Evolutionary conservation across 2,888 invertebrate genomes (phyloP), one percentile per base, ranked within the genome.

Genomic region (Ophraella communa): DNA sequence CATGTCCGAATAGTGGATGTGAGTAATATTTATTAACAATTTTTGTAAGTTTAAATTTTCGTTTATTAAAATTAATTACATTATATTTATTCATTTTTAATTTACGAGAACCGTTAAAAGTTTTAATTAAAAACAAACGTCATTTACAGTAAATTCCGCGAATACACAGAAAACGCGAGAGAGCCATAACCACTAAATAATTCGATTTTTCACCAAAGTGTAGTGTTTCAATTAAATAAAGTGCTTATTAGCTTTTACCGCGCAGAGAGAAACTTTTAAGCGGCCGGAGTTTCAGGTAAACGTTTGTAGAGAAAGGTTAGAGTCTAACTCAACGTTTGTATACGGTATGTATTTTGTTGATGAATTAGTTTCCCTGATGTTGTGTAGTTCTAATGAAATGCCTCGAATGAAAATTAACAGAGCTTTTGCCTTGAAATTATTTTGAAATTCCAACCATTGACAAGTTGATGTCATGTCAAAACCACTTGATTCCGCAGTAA

Each of bases 151-250:
- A 39, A 39, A 39, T 39, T 39, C 39, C n/a, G n/a, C 23, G 47
- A 47, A 21, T 47, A 21, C 8, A 47, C 7, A 47, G 39, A 7
- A 39, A 39, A 39, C 17, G 23, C 47, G 47, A 33, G 33, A 49
- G 35, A 49, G 58, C 33, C 14, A 18, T 58, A 58, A 58, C 58
- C 47, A 49, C 58, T 35, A 59, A 59, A 35, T 35, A 59, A 59
- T 42, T 51, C 47, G 51, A 51, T 51, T 59, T 59, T 42, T 49
- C 21, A 24, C 42, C 42, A 39, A 49, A 49, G 39, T 51, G 39
- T 59, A 59, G 59, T 57, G 33, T 59, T 59, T 59, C 59, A 59
- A 51, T 59, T 59, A 51, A 59, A 59, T 59, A 59, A 59, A 59
- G 59, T 59, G 51, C 21, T 59, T 59, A 59, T 51, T 59, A 59